These are phyloP conservation scores for Bactericera cockerelli DNA, from an alignment of 1,140 invertebrate species.

Conservation along the genomic window DNA sequence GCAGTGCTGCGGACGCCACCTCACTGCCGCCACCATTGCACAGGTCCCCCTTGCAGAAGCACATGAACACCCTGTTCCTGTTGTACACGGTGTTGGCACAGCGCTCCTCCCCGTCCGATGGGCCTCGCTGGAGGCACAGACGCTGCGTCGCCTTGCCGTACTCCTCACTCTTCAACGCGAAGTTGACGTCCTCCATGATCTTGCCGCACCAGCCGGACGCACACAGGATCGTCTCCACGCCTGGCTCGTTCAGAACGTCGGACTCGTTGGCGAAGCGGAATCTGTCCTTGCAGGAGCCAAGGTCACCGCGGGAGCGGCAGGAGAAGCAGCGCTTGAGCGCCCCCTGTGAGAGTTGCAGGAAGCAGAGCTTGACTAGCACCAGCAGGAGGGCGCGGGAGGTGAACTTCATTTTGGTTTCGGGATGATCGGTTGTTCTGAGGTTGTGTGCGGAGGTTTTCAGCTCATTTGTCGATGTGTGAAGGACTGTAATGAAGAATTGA, in stretches of 20 bases:
- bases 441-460: too few species aligned
- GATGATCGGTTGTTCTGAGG: too few species aligned
- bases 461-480: too few species aligned
- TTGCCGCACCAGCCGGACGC: conserved; percentile 88
- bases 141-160: conserved; percentile 74
- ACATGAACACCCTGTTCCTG: conserved; percentile 71
- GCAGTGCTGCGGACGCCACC: background rate
- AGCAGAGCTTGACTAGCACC: too few species aligned
- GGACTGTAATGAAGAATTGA: too few species aligned
- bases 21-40: conserved; percentile 42
- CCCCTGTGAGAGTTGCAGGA: conserved; percentile 26
- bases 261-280: conserved; percentile 61
- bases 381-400: too few species aligned
- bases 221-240: conserved; percentile 62
- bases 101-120: conserved; percentile 70
- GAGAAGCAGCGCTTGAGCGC: conserved; percentile 49
- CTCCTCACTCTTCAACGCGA: conserved; percentile 52
- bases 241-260: conserved; percentile 41
- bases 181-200: conserved; percentile 57
- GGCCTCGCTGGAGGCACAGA: conserved; percentile 68
- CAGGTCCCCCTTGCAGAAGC: conserved; percentile 80
- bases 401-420: too few species aligned
- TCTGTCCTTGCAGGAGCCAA: conserved; percentile 76
- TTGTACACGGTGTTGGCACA: conserved; percentile 70
- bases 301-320: conserved; percentile 70